Conservation (phyloP, 2,113 vertebrate genomes). For the Trachemys scripta region DNA sequence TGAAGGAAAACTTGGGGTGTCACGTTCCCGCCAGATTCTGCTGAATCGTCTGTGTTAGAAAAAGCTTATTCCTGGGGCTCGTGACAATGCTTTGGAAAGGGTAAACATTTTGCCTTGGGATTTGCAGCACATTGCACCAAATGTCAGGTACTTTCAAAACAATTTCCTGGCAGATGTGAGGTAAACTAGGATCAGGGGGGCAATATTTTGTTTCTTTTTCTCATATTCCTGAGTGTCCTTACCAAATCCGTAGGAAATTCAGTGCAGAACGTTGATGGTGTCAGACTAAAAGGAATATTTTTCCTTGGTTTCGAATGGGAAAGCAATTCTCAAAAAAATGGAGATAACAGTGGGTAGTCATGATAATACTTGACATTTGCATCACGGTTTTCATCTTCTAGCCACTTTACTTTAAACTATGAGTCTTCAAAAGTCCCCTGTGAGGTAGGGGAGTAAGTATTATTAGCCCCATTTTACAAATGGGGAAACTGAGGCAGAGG, state of each 20-base stretch:
- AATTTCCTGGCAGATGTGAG: conserved; percentile 64
- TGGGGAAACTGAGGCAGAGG: not conserved
- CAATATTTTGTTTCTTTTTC: conserved; percentile 70
- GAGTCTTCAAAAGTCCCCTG: conserved; percentile 52
- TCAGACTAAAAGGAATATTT: conserved; percentile 38
- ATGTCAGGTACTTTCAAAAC: conserved; percentile 40
- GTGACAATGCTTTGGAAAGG: conserved; percentile 67
- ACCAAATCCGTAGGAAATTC: conserved; percentile 50
- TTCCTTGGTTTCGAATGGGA: conserved; percentile 20
- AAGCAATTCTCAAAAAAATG: conserved; percentile 27
- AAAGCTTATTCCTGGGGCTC: conserved; percentile 56
- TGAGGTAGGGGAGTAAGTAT: conserved; percentile 43
- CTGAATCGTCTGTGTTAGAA: conserved; percentile 46
- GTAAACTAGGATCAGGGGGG: conserved; percentile 58
- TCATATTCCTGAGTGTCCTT: conserved; percentile 42
- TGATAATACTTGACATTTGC: conserved; percentile 58
- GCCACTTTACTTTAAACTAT: conserved; percentile 62
- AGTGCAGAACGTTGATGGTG: conserved; percentile 25
- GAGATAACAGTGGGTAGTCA: conserved; percentile 40
- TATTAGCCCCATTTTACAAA: conserved; percentile 51
- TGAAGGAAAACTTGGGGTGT: conserved; percentile 52
- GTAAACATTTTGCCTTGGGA: conserved; percentile 53
- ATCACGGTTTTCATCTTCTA: conserved; percentile 63
- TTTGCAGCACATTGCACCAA: conserved; percentile 62
- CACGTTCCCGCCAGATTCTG: conserved; percentile 45